phyloP scores from a whole-genome alignment of 2,113 vertebrate species.

The Cyphomyrus plagiostoma region DNA sequence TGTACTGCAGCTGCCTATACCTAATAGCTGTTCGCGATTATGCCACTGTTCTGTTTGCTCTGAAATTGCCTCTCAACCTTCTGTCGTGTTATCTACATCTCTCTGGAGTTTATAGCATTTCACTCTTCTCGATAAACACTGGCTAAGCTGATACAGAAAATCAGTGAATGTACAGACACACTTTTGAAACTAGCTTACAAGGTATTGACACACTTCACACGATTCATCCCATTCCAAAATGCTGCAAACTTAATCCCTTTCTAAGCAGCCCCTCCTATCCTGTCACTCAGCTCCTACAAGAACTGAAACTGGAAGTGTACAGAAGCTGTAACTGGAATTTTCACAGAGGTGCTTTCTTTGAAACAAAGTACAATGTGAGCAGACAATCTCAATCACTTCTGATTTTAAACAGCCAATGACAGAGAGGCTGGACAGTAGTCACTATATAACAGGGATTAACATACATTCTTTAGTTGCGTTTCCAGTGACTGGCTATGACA shows the following conservation, averaged over 20 bases:
- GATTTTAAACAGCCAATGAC: conserved; percentile 6
- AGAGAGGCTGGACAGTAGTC: not conserved
- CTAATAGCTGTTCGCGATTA: not conserved
- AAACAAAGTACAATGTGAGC: not conserved
- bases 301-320: not conserved
- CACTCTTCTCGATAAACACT: not conserved
- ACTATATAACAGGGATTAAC: not conserved
- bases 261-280: not conserved
- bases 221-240: not conserved
- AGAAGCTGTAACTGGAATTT: not conserved
- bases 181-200: not conserved
- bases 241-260: not conserved
- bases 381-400: not conserved
- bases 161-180: not conserved
- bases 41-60: not conserved
- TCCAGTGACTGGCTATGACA: not conserved
- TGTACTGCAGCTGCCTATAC: not conserved
- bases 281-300: not conserved
- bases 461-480: not conserved
- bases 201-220: not conserved
- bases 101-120: not conserved
- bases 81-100: not conserved
- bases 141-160: not conserved
- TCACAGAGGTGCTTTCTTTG: not conserved
- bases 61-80: not conserved